phyloP scores from a whole-genome alignment of 2,113 vertebrate genomes.

The rabbit (Oryctolagus cuniculus) region mOryCun1.1 NC_091434.1:20241001-20241500 shows the following conservation, averaged over 20 bases:
- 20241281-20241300: background rate
- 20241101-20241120: conserved; percentile 64
- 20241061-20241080: background rate
- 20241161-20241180: conserved; percentile 99
- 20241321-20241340: too few relatives aligned
- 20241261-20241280: background rate
- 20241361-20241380: too few relatives aligned
- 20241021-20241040: background rate
- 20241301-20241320: too few relatives aligned
- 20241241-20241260: background rate
- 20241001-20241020: conserved; percentile 92
- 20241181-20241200: conserved; percentile 10
- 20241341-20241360: too few relatives aligned
- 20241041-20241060: background rate
- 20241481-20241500: too few relatives aligned
- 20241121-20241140: conserved; percentile 98
- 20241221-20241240: background rate
- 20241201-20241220: conserved; percentile 8
- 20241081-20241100: conserved; percentile 14
- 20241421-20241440: too few relatives aligned
- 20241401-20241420: too few relatives aligned
- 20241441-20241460: too few relatives aligned
- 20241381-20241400: too few relatives aligned
- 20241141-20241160: conserved; percentile 98
- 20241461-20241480: too few relatives aligned